Evolutionary conservation across 2,113 vertebrate genomes (phyloP).

Genomic region (Pterocles gutturalis): DNA sequence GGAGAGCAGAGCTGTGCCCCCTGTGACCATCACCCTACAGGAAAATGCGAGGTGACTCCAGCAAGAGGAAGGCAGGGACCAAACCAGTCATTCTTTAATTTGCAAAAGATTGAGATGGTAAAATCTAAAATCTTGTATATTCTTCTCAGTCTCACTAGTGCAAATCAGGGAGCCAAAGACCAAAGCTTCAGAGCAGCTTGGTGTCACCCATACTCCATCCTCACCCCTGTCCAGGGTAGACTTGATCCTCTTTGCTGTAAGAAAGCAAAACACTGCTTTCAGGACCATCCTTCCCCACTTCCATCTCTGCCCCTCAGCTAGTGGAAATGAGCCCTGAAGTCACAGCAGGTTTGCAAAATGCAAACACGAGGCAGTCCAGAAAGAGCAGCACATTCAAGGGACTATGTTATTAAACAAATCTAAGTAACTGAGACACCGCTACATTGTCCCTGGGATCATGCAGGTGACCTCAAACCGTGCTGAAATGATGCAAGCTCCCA

Average conservation of each 20-base stretch:
- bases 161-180: not conserved
- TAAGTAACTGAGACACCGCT: not conserved
- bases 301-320: not conserved
- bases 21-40: not conserved
- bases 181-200: not conserved
- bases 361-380: not conserved
- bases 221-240: not conserved
- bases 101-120: not conserved
- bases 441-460: not conserved
- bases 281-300: not conserved
- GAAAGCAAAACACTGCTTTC: not conserved
- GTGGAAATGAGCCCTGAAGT: not conserved
- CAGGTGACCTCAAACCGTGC: not conserved
- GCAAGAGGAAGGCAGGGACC: not conserved
- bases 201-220: not conserved
- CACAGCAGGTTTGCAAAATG: not conserved
- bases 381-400: not conserved
- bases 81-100: not conserved
- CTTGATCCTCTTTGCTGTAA: not conserved
- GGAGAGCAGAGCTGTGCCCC: too few species aligned
- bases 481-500: not conserved
- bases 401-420: not conserved
- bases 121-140: not conserved
- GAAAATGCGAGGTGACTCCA: not conserved
- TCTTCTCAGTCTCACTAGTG: not conserved